Evolutionary conservation across 2,113 vertebrate genomes (phyloP).

Genomic region (Cheirogaleus medius): DNA sequence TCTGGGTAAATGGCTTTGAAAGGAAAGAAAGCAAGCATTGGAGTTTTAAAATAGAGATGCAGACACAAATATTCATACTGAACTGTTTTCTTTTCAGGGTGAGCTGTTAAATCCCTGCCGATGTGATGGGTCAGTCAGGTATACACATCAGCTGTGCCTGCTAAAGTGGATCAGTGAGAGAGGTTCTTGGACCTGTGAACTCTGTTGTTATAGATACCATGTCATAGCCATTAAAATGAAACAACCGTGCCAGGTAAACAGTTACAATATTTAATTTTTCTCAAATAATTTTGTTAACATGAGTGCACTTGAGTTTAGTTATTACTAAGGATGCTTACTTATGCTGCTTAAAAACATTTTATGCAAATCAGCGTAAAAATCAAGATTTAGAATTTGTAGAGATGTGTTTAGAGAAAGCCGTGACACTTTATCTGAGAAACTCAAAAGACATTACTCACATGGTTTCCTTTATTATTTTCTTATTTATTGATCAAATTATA

Average conservation of each 20-base stretch:
- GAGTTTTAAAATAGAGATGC: not conserved
- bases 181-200: conserved; percentile 96
- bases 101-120: conserved; percentile 95
- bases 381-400: conserved; percentile 65
- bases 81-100: conserved; percentile 85
- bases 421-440: conserved; percentile 33
- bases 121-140: conserved; percentile 94
- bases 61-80: conserved; percentile 20
- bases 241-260: conserved; percentile 93
- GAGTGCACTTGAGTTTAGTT: not conserved
- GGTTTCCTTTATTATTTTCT: conserved; percentile 16
- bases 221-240: conserved; percentile 97
- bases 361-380: not conserved
- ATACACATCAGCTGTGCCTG: conserved; percentile 95
- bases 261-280: not conserved
- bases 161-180: conserved; percentile 98
- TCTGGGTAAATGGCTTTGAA: conserved; percentile 32
- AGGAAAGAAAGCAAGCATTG: not conserved
- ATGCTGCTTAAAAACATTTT: not conserved
- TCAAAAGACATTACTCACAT: conserved; percentile 42
- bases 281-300: not conserved
- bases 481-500: not conserved
- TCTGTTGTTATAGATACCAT: conserved; percentile 96
- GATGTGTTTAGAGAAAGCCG: conserved; percentile 7
- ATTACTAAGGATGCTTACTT: not conserved